Evolutionary conservation across 2,113 vertebrate genomes (phyloP), one percentile per base, ranked within the genome.

Genomic region (Rhabdomys dilectus): DNA sequence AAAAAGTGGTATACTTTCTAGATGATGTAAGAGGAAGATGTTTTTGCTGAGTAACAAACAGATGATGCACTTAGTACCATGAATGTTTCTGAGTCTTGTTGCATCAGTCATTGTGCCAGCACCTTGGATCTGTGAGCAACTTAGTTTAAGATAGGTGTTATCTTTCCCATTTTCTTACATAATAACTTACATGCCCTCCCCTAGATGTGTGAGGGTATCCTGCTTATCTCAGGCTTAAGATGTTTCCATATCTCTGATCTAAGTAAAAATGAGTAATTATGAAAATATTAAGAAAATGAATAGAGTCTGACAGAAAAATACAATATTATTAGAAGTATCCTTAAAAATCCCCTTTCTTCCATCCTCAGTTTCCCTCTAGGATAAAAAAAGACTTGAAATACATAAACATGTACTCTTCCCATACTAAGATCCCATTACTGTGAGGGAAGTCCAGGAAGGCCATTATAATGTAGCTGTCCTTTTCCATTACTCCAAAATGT

Each of bases 401-500:
- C 39, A 62, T 64, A 21, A 51, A 34, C 11, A 89, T 45, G 10
- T 62, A n/a, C 39, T 51, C 24, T 72, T 39, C 42, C 42, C 39
- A 19, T 87, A 94, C 76, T 73, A 77, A 96, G 89, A 94, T 82
- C 75, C 76, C 85, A 53, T 88, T 36, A 75, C 82, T 94, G 76
- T 80, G 60, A 89, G 68, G 21, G 82, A 62, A 95, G 87, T 70
- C 91, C 29, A 58, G 80, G 75, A 96, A 94, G 92, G 8, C 68
- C 81, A 64, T 95, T 90, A 93, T 45, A 92, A 77, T 16, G 1
- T 87, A 7, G 31, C 91, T 97, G 96, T 98, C 97, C 82, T 94
- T 48, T 96, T 70, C 78, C 68, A 94, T 98, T 98, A 94, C 97
- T 98, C 62, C 97, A 97, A 73, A 97, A 98, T 96, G 96, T 86